Evolutionary conservation across 2,888 invertebrate genomes (phyloP).

Genomic region (Scaptodrosophila latifasciaeformis): DNA sequence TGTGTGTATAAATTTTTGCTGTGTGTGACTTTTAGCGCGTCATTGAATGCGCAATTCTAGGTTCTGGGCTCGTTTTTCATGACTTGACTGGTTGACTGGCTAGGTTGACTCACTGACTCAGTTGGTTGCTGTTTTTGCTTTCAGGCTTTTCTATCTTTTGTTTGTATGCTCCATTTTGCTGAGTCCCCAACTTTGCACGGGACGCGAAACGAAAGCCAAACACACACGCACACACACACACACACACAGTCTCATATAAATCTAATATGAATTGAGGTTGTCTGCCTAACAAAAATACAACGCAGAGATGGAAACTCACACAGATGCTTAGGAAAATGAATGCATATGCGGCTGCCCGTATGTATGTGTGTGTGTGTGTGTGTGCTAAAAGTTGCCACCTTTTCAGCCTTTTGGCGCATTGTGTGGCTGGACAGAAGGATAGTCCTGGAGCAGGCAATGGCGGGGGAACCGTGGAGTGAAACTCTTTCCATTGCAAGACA

Average conservation of each 20-base stretch:
- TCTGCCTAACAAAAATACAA: slow-evolving; percentile 48
- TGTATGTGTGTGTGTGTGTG: slow-evolving; percentile 4
- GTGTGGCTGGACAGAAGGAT: slow-evolving; percentile 18
- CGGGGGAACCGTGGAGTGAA: slow-evolving; percentile 5
- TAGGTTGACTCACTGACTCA: background rate
- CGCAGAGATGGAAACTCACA: slow-evolving; percentile 51
- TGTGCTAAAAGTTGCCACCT: slow-evolving; percentile 44
- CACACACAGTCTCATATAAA: slow-evolving; percentile 32
- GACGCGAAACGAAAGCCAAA: slow-evolving; percentile 36
- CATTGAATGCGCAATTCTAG: slow-evolving; percentile 64
- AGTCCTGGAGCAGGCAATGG: slow-evolving; percentile 8
- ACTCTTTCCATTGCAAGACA: slow-evolving; percentile 8
- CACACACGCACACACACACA: slow-evolving; percentile 32
- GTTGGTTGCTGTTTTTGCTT: slow-evolving; percentile 19
- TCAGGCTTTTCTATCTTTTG: slow-evolving; percentile 49
- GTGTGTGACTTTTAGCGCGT: slow-evolving; percentile 59
- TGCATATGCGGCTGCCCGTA: no score
- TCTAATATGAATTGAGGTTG: slow-evolving; percentile 74
- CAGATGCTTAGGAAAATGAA: no score
- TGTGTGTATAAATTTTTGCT: slow-evolving; percentile 25
- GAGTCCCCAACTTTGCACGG: slow-evolving; percentile 58
- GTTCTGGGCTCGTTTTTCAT: slow-evolving; percentile 28
- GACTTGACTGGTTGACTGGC: background rate
- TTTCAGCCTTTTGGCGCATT: slow-evolving; percentile 50
- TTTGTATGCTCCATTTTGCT: slow-evolving; percentile 66